These are phyloP conservation scores for Lycia hirtaria DNA, from an alignment of 2,888 invertebrate species.

Conservation along the genomic window DNA sequence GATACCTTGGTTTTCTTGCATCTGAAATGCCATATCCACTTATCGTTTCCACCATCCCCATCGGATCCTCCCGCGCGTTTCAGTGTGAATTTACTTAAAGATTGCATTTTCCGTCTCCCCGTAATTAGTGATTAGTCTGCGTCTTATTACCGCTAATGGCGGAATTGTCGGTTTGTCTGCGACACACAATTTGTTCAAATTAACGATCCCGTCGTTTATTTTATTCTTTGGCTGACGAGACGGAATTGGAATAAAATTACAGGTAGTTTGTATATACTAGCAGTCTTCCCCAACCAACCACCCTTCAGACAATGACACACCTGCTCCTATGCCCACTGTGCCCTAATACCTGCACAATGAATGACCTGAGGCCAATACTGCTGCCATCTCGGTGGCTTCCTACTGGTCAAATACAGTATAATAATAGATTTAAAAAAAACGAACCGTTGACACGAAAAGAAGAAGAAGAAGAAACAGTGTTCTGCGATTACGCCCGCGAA, in stretches of 20 bases:
- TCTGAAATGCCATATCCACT: constrained; percentile 40
- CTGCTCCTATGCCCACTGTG: no score
- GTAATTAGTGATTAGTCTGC: constrained; percentile 77
- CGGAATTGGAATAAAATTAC: neutral
- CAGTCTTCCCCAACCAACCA: no score
- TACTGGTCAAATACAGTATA: no score
- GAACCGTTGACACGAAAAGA: no score
- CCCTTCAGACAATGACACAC: no score
- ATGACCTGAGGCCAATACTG: no score
- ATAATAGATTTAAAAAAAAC: no score
- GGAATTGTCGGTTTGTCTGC: constrained; percentile 36
- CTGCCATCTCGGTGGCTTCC: no score
- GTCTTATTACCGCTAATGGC: constrained; percentile 70
- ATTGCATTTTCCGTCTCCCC: constrained; percentile 62
- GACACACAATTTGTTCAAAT: constrained; percentile 29
- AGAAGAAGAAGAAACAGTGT: no score
- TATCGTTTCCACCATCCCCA: constrained; percentile 13
- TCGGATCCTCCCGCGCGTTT: constrained; percentile 50
- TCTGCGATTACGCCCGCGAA: no score
- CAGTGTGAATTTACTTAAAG: constrained; percentile 75
- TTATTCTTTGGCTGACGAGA: constrained; percentile 1
- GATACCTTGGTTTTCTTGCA: neutral
- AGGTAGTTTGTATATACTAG: neutral
- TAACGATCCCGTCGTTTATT: constrained; percentile 19
- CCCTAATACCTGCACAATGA: no score